Percentiles rank a stretch among this genome's conserved stretches.
phyloP scores from a whole-genome alignment of 2,113 vertebrate species.

The Meleagris gallopavo region DNA sequence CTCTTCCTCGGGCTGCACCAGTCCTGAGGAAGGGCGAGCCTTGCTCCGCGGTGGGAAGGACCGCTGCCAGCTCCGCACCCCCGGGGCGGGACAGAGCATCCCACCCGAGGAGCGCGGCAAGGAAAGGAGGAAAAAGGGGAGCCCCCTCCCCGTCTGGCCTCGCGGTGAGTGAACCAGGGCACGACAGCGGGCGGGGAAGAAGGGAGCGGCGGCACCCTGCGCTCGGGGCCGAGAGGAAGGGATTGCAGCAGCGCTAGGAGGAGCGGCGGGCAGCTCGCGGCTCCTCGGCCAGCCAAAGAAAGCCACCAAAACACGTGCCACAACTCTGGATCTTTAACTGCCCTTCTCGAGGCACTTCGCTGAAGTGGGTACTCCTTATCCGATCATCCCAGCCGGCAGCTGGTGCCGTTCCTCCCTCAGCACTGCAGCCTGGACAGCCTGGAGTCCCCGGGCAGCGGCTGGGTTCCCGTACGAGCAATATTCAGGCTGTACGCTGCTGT shows the following conservation, averaged over 20 bases:
- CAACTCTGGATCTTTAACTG: rapidly evolving
- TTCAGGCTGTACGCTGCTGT: too few species aligned
- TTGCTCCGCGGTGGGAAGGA: too few species aligned
- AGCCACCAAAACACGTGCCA: rapidly evolving
- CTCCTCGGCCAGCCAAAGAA: too few species aligned
- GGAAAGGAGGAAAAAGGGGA: not conserved
- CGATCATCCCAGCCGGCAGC: not conserved
- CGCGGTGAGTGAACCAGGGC: not conserved
- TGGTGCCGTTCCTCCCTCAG: not conserved
- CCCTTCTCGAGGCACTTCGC: rapidly evolving
- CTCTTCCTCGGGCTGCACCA: rapidly evolving
- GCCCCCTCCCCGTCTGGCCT: not conserved
- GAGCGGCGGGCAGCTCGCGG: too few species aligned
- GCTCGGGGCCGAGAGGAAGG: not conserved
- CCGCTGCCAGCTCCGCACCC: not conserved
- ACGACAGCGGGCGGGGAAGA: not conserved
- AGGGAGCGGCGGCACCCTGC: not conserved
- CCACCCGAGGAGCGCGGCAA: not conserved
- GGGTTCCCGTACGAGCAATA: not conserved
- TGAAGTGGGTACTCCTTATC: not conserved
- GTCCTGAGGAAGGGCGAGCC: rapidly evolving
- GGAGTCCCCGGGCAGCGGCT: not conserved
- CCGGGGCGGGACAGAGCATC: not conserved
- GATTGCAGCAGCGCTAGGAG: not conserved
- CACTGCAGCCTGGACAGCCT: not conserved